Evolutionary conservation across 2,113 vertebrate species (phyloP), one percentile per base, ranked within the genome.

Genomic region (Nicator chloris): DNA sequence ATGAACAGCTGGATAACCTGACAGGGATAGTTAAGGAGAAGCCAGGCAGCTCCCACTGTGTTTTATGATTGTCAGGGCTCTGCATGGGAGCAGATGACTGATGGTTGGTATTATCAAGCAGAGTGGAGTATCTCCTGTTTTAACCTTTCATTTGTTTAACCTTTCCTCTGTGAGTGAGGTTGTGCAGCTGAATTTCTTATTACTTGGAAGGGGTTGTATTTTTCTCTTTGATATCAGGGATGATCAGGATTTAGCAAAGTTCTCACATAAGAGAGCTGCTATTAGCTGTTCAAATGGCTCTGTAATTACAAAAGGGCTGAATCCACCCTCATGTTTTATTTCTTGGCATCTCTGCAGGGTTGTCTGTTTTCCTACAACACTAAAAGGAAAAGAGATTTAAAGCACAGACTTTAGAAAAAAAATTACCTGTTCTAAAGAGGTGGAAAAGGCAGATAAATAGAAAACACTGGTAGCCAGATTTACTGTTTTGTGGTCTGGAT

Each of bases 71-170:
- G 39, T 47, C 78, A 90, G 54, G 45, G 54, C 71, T 85, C 59
- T 69, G 54, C 37, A 35, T 10, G 35, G 66, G 31, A 72, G 49
- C 57, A 79, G 84, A 42, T n/a, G 78, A 80, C 50, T 77, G 93
- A 86, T 57, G 78, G 70, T 5, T 86, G 82, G 69, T 49, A 91
- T 86, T 93, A 90, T 83, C 76, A 59, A 81, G 51, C 15, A 70
- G 76, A 54, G 35, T 11, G 16, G 56, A 84, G 7, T 15, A 64
- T 19, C 13, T 80, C 63, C 22, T 69, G 10, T 7, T 91, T 85
- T 40, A 91, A 69, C 71, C 87, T 97, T 94, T 76, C 69, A 76
- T 89, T 94, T 95, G 19, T 76, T 82, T 82, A 90, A 77, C 88
- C 63, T 95, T 92, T 94, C 20, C 35, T 28, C 21, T 11, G 35